Base-by-base conservation (phyloP, 2,888 invertebrate genomes). In the Archaeoteleia sp. region DNA sequence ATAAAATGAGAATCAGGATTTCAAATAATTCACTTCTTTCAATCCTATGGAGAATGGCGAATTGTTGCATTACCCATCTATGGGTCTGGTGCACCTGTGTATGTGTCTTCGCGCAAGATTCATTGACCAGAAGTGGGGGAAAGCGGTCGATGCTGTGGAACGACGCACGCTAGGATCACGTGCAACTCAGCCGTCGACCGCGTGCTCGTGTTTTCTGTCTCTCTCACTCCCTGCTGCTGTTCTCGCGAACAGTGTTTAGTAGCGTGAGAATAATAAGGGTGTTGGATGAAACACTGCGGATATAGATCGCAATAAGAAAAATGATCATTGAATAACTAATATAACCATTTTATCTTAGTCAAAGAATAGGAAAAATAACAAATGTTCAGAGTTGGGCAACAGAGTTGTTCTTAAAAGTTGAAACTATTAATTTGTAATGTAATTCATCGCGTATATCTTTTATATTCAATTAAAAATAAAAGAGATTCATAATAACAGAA, bases 161-260 rank as follows among this genome's bases (percentile, higher is more conserved):
- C 70, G 73, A 72, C 67, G 67, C 74, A 75, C 73, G 73, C 74
- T 71, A 73, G 70, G 78, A 85, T 84, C 85, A 75, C 74, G 75
- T 74, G 74, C 78, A 84, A 82, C 83, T 81, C 85, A 84, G 78
- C 78, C 79, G 76, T 74, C 77, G 78, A 78, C 78, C 82, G 82
- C 85, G 85, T 85, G 85, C 66, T 83, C 79, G 67, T 71, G 55
- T 45, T 54, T 48, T 65, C 68, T 63, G 54, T 61, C 67, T 68
- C 57, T 57, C 61, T 53, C 43, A 55, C 63, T 65, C 71, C 70
- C 67, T 60, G 46, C 32, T 71, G 60, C 66, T 72, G 69, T 66
- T 63, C 61, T 49, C 39, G 57, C 57, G 58, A 66, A 58, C 58
- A 61, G 45, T 53, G 29, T 53, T 51, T 57, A 48, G 29, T 27